Conservation (phyloP, 2,888 invertebrate species). For the Tinea semifulvella region DNA sequence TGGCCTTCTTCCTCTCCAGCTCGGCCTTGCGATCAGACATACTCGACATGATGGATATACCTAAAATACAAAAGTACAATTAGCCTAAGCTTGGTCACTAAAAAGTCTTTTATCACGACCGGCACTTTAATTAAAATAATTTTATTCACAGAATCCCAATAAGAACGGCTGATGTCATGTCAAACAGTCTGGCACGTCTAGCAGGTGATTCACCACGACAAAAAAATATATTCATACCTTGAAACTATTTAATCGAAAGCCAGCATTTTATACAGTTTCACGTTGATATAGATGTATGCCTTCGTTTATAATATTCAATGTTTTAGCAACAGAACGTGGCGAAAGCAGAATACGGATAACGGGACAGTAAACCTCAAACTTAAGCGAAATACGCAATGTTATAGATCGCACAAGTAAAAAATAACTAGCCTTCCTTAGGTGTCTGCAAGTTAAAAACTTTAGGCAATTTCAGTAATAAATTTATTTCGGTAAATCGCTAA, state of each 20-base stretch:
- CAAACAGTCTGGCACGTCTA: slow-evolving; percentile 6
- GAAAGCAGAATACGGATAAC: slow-evolving; percentile 31
- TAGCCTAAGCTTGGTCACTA: too few species aligned
- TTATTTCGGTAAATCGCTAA: not conserved
- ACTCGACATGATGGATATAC: slow-evolving; percentile 1
- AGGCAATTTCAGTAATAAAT: too few species aligned
- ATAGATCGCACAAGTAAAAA: too few species aligned
- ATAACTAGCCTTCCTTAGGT: too few species aligned
- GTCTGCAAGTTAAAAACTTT: too few species aligned
- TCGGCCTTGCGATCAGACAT: slow-evolving; percentile 86
- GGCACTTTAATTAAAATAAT: too few species aligned
- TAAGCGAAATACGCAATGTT: not conserved
- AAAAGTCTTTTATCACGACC: too few species aligned
- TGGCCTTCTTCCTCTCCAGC: slow-evolving; percentile 90
- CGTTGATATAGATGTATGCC: not conserved
- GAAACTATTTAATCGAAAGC: slow-evolving; percentile 21
- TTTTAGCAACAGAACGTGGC: slow-evolving; percentile 44
- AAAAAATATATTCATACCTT: slow-evolving; percentile 21
- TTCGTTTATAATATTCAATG: slow-evolving; percentile 13
- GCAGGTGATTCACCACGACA: slow-evolving; percentile 23
- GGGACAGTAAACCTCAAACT: slow-evolving; percentile 23
- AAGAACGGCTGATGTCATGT: slow-evolving; percentile 32
- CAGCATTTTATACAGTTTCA: slow-evolving; percentile 25
- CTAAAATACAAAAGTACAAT: too few species aligned
- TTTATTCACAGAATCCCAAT: not conserved